Evolutionary conservation across 1,140 invertebrate species (phyloP).

Genomic region (Drosophila nannoptera): DNA sequence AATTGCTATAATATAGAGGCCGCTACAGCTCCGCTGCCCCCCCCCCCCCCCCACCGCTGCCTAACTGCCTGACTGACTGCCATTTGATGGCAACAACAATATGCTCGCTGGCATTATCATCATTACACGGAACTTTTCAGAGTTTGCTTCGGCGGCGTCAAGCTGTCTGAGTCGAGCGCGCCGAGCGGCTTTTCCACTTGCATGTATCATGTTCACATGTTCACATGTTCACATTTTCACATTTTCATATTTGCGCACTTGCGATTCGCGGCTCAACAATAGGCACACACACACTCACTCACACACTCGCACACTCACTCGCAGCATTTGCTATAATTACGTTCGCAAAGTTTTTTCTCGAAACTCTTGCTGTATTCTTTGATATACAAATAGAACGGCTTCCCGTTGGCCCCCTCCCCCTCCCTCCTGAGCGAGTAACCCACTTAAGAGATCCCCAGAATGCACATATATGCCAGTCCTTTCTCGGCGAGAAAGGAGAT

Average conservation of each 20-base stretch:
- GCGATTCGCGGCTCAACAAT: constrained; percentile 28
- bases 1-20: constrained; percentile 64
- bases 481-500: neutral
- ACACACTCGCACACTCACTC: too few species aligned
- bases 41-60: too few species aligned
- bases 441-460: too few species aligned
- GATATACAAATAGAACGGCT: too few species aligned
- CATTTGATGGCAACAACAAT: constrained; percentile 40
- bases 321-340: constrained; percentile 5
- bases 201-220: constrained; percentile 46
- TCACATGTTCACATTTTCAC: too few species aligned
- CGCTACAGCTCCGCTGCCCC: constrained; percentile 28
- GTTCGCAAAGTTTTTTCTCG: neutral
- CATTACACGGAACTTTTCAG: constrained; percentile 62
- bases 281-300: constrained; percentile 13
- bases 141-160: constrained; percentile 61
- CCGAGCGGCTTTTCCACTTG: constrained; percentile 64
- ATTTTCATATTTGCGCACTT: constrained; percentile 57
- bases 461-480: too few species aligned
- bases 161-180: constrained; percentile 65
- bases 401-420: neutral
- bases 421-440: too few species aligned
- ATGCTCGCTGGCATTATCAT: constrained; percentile 63
- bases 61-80: constrained; percentile 33
- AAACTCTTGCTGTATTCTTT: neutral